These are phyloP conservation scores for Thera obeliscata DNA, from an alignment of 2,888 invertebrate genomes.

Conservation along the genomic window DNA sequence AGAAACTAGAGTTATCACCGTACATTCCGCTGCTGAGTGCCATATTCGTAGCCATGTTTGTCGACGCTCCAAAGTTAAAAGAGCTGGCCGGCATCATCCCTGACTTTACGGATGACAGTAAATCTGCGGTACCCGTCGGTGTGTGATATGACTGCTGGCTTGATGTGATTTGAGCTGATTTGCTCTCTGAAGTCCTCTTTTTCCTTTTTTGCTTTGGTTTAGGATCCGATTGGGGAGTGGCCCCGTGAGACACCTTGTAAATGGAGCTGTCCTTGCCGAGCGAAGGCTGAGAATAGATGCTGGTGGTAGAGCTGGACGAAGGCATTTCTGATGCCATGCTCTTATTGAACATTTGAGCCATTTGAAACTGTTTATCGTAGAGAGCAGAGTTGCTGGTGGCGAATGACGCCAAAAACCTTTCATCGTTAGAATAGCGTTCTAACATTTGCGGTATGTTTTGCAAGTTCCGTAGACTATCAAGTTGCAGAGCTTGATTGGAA, in stretches of 20 bases:
- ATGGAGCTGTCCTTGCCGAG: slow-evolving; percentile 67
- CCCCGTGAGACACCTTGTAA: slow-evolving; percentile 61
- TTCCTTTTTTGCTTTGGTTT: slow-evolving; percentile 71
- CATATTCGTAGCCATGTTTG: slow-evolving; percentile 85
- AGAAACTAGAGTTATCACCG: slow-evolving; percentile 87
- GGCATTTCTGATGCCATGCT: slow-evolving; percentile 70
- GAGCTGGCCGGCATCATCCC: slow-evolving; percentile 92
- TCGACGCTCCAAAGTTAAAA: slow-evolving; percentile 91
- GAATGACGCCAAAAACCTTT: slow-evolving; percentile 81
- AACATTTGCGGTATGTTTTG: slow-evolving; percentile 86
- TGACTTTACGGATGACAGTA: slow-evolving; percentile 69
- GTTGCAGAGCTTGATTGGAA: slow-evolving; percentile 68
- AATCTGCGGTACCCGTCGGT: slow-evolving; percentile 84
- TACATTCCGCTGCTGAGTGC: slow-evolving; percentile 83
- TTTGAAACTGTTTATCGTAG: slow-evolving; percentile 85
- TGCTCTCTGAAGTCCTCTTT: slow-evolving; percentile 67
- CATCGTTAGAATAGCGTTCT: slow-evolving; percentile 84
- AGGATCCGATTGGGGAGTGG: slow-evolving; percentile 56
- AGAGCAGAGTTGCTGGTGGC: slow-evolving; percentile 72
- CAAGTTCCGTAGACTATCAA: slow-evolving; percentile 83
- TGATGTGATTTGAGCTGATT: slow-evolving; percentile 63
- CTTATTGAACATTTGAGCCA: slow-evolving; percentile 85
- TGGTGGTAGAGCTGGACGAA: slow-evolving; percentile 61
- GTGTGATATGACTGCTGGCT: slow-evolving; percentile 79
- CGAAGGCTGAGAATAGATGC: slow-evolving; percentile 70